phyloP scores from a whole-genome alignment of 2,888 invertebrate species.

The Oscheius sp. region DNA sequence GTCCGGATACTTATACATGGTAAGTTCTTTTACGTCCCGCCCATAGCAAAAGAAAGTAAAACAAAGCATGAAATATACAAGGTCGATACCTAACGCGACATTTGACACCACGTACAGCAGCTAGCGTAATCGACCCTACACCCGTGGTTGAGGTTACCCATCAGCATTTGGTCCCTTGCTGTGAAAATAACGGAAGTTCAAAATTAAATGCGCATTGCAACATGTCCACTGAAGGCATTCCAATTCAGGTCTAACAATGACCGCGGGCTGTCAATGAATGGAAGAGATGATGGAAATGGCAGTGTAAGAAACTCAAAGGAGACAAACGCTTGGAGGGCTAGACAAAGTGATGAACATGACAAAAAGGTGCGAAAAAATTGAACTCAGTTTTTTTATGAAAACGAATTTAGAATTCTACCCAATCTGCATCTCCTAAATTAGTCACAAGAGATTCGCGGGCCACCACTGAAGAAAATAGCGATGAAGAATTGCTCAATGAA shows the following conservation, averaged over 20 bases:
- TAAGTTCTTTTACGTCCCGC: slow-evolving; percentile 39
- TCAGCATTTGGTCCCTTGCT: neutral
- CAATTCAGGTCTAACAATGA: slow-evolving; percentile 40
- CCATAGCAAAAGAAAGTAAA: too few species aligned
- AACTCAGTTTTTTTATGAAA: neutral
- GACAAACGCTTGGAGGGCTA: slow-evolving; percentile 17
- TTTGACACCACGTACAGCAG: slow-evolving; percentile 38
- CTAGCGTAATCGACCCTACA: slow-evolving; percentile 16
- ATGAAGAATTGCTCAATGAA: slow-evolving; percentile 46
- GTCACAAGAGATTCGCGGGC: slow-evolving; percentile 39
- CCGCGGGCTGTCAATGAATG: slow-evolving; percentile 29
- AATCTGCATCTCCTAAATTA: slow-evolving; percentile 19
- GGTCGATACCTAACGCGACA: slow-evolving; percentile 29
- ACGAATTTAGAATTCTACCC: slow-evolving; percentile 13
- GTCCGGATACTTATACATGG: slow-evolving; percentile 67
- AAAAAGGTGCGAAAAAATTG: slow-evolving; percentile 16
- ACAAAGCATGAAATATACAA: slow-evolving; percentile 2
- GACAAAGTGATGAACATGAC: slow-evolving; percentile 16
- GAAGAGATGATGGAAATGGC: slow-evolving; percentile 33
- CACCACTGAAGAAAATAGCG: slow-evolving; percentile 53
- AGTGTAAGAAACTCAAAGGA: slow-evolving; percentile 31
- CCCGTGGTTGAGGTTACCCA: slow-evolving; percentile 23
- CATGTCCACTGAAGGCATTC: neutral
- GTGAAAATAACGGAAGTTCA: neutral
- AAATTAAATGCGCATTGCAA: slow-evolving; percentile 8